Conservation (phyloP, 2,888 invertebrate species). For the Chrysina gloriosa region DNA sequence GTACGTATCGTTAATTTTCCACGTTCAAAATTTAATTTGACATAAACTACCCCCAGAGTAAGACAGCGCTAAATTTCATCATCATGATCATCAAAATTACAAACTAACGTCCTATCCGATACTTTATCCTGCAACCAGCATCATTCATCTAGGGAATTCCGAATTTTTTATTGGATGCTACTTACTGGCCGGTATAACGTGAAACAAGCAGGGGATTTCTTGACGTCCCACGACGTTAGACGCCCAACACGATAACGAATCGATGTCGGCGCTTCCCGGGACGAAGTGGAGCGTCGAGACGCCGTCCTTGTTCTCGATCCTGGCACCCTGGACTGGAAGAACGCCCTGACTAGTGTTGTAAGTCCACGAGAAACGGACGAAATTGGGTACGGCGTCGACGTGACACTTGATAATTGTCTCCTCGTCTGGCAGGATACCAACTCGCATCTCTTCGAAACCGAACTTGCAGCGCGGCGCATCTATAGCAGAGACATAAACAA, state of each 20-base stretch:
- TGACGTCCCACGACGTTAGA: slow-evolving; percentile 86
- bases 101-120: no score
- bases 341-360: slow-evolving; percentile 82
- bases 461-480: slow-evolving; percentile 83
- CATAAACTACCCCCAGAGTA: no score
- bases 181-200: slow-evolving; percentile 85
- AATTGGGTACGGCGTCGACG: slow-evolving; percentile 82
- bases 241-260: slow-evolving; percentile 90
- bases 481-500: slow-evolving; percentile 58
- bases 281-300: slow-evolving; percentile 70
- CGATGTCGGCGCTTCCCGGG: slow-evolving; percentile 74
- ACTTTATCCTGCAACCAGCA: no score
- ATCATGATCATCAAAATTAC: no score
- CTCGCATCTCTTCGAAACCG: slow-evolving; percentile 76
- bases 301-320: slow-evolving; percentile 67
- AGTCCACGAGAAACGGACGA: slow-evolving; percentile 84
- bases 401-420: slow-evolving; percentile 82
- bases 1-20: no score
- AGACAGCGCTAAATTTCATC: no score
- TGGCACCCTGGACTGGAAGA: slow-evolving; percentile 75
- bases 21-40: no score
- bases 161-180: no score
- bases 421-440: slow-evolving; percentile 80
- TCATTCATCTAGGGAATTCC: no score
- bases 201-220: slow-evolving; percentile 82